Conservation (phyloP, 1,140 invertebrate genomes). For the Scaptomyza hsui region DNA sequence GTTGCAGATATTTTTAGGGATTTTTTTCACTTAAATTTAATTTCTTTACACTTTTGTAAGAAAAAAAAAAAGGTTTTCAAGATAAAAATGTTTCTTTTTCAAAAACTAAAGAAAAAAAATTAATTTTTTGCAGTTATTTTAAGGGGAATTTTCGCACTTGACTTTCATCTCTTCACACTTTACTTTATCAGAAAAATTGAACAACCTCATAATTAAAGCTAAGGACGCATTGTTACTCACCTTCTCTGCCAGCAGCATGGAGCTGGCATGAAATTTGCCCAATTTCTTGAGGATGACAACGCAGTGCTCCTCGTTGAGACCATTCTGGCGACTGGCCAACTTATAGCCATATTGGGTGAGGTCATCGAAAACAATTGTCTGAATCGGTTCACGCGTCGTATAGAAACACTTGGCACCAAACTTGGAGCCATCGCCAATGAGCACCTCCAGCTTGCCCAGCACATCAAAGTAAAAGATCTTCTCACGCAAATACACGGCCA, state of each 20-base stretch:
- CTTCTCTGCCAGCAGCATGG: slow-evolving; percentile 74
- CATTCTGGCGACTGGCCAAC: slow-evolving; percentile 72
- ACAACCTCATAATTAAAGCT: too few species aligned
- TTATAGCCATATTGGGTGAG: slow-evolving; percentile 79
- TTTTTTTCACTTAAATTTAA: too few species aligned
- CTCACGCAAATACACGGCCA: slow-evolving; percentile 75
- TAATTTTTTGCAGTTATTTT: too few species aligned
- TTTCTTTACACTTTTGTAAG: too few species aligned
- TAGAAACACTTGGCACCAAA: slow-evolving; percentile 79
- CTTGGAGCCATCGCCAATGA: slow-evolving; percentile 71
- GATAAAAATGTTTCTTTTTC: too few species aligned
- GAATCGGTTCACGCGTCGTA: slow-evolving; percentile 72
- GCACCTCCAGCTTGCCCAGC: slow-evolving; percentile 72
- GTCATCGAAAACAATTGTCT: slow-evolving; percentile 83
- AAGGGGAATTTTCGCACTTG: too few species aligned
- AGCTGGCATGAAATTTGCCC: slow-evolving; percentile 80
- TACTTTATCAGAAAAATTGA: too few species aligned
- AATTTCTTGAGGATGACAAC: slow-evolving; percentile 69
- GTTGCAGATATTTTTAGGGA: too few species aligned
- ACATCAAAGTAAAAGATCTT: slow-evolving; percentile 82
- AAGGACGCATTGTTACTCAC: slow-evolving; percentile 33
- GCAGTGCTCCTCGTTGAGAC: slow-evolving; percentile 79
- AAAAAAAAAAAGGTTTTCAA: too few species aligned
- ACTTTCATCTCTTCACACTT: not conserved
- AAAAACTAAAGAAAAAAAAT: too few species aligned